A percentile compares a stretch with the other conserved stretches of the same genome.
These are phyloP conservation scores for Paramisgurnus dabryanus DNA, from an alignment of 2,113 vertebrate genomes.

Conservation along the genomic window DNA sequence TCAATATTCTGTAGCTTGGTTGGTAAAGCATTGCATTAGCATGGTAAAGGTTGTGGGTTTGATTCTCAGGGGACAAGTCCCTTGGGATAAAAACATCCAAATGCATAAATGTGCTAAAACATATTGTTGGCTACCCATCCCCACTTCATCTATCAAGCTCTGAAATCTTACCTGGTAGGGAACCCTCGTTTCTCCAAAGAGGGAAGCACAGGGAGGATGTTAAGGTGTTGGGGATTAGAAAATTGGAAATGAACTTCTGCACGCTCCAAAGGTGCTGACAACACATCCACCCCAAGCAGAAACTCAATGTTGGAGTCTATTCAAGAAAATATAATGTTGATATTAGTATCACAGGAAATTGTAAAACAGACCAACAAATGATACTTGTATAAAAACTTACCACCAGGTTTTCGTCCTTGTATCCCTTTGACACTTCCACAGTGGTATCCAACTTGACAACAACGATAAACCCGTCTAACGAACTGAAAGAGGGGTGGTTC, in stretches of 20 bases:
- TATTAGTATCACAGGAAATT: too few species aligned
- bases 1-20: not conserved
- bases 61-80: too few species aligned
- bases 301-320: constrained; percentile 71
- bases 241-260: constrained; percentile 78
- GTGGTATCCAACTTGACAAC: constrained; percentile 70
- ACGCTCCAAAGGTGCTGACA: constrained; percentile 57
- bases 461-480: constrained; percentile 71
- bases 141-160: not conserved
- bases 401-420: constrained; percentile 69
- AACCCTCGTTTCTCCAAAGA: constrained; percentile 64
- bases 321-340: constrained; percentile 18
- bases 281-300: constrained; percentile 67
- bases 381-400: constrained; percentile 52
- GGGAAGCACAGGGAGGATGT: constrained; percentile 68
- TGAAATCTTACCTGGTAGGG: constrained; percentile 67
- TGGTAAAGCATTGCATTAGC: too few species aligned
- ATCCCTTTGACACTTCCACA: constrained; percentile 75
- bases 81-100: too few species aligned
- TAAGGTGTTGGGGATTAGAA: constrained; percentile 67
- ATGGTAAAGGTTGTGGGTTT: too few species aligned
- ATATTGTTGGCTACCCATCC: not conserved
- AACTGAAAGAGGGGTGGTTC: constrained; percentile 73
- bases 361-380: too few species aligned
- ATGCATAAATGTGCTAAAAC: not conserved